phyloP scores from a whole-genome alignment of 1,140 invertebrate species.

The Mercenaria mercenaria region DNA sequence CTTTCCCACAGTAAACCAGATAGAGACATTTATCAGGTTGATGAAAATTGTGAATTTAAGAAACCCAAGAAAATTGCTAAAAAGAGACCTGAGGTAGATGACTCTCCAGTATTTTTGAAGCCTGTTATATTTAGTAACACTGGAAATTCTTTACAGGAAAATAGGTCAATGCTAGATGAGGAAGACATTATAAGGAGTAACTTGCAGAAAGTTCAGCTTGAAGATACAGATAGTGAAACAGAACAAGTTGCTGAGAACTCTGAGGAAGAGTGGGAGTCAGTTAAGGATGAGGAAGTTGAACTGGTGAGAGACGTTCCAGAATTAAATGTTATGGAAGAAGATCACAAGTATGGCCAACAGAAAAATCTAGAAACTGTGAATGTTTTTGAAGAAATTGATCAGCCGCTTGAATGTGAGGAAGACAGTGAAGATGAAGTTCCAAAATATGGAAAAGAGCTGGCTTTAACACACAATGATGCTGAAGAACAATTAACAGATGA shows the following conservation, averaged over 20 bases:
- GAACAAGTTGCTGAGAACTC: neutral
- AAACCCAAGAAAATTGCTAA: neutral
- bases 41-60: constrained; percentile 43
- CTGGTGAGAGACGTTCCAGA: neutral
- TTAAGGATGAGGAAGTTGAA: neutral
- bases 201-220: constrained; percentile 51
- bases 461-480: neutral
- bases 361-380: neutral
- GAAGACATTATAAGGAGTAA: constrained; percentile 57
- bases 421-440: neutral
- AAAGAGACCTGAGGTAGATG: constrained; percentile 27
- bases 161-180: constrained; percentile 61
- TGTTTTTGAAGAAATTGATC: constrained; percentile 3
- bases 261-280: neutral
- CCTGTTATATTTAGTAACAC: constrained; percentile 53
- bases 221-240: constrained; percentile 35
- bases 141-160: constrained; percentile 49
- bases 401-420: neutral
- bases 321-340: neutral
- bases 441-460: neutral
- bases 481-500: constrained; percentile 10
- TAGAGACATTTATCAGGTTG: neutral
- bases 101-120: constrained; percentile 25
- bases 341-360: neutral
- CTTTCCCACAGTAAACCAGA: constrained; percentile 33